Percentiles rank a stretch among this genome's conserved stretches.
These are phyloP conservation scores for Trichogramma evanescens DNA, from an alignment of 2,888 invertebrate species.

Conservation along the genomic window DNA sequence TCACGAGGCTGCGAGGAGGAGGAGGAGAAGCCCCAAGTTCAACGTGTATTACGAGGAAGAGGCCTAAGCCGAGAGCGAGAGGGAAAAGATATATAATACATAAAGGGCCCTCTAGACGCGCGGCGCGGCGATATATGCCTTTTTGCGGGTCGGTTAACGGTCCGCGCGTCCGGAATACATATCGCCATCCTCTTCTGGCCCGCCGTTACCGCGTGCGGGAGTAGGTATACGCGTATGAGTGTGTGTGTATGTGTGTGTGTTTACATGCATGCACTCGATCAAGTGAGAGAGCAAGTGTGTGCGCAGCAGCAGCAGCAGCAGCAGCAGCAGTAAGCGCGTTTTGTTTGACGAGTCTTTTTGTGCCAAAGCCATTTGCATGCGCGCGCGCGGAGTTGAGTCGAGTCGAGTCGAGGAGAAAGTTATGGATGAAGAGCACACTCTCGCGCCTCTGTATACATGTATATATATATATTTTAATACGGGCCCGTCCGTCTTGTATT, in stretches of 20 bases:
- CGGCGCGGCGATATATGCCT: no score
- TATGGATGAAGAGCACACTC: no score
- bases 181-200: background rate
- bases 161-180: background rate
- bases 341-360: no score
- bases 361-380: no score
- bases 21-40: background rate
- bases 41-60: background rate
- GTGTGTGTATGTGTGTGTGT: background rate
- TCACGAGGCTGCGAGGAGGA: background rate
- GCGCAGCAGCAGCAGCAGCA: no score
- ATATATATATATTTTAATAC: no score
- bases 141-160: slow-evolving; percentile 14
- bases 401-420: no score
- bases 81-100: slow-evolving; percentile 1
- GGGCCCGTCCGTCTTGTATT: no score
- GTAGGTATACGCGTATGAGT: background rate
- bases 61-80: slow-evolving; percentile 7
- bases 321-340: no score
- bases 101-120: background rate
- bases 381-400: no score
- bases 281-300: no score
- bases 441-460: no score
- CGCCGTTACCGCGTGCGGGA: slow-evolving; percentile 5
- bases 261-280: background rate